Evolutionary conservation across 2,113 vertebrate species (phyloP).

Genomic region (Ailuropoda melanoleuca): DNA sequence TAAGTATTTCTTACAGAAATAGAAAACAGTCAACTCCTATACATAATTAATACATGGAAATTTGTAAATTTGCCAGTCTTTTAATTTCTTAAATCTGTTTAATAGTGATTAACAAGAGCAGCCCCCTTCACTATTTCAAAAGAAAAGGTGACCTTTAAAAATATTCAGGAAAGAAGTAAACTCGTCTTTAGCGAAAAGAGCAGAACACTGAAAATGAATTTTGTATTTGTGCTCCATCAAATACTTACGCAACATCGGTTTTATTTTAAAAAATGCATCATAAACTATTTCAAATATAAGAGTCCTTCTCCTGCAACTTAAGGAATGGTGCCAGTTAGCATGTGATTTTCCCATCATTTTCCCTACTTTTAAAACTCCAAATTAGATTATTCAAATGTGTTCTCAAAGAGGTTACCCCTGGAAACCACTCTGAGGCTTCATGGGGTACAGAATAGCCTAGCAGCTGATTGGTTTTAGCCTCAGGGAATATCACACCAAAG

Average conservation of each 20-base stretch:
- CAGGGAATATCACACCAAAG: conserved; percentile 44
- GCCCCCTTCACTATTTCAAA: not conserved
- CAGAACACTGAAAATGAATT: not conserved
- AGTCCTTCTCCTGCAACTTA: not conserved
- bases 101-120: not conserved
- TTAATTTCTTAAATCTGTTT: not conserved
- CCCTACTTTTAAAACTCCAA: not conserved
- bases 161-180: not conserved
- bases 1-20: not conserved
- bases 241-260: not conserved
- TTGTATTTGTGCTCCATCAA: not conserved
- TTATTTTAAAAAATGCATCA: not conserved
- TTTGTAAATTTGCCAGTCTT: not conserved
- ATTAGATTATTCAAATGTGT: conserved; percentile 69
- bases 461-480: conserved; percentile 69
- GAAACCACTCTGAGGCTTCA: conserved; percentile 60
- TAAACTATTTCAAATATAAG: not conserved
- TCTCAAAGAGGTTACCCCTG: conserved; percentile 55
- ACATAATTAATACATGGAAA: not conserved
- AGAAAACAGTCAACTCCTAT: not conserved
- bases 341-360: not conserved
- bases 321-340: not conserved
- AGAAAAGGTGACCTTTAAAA: not conserved
- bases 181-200: not conserved
- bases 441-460: conserved; percentile 15